Percentiles rank a stretch among this genome's conserved stretches.
phyloP scores from a whole-genome alignment of 2,797 vertebrate species.

The Typhlichthys eigenmanni region DNA sequence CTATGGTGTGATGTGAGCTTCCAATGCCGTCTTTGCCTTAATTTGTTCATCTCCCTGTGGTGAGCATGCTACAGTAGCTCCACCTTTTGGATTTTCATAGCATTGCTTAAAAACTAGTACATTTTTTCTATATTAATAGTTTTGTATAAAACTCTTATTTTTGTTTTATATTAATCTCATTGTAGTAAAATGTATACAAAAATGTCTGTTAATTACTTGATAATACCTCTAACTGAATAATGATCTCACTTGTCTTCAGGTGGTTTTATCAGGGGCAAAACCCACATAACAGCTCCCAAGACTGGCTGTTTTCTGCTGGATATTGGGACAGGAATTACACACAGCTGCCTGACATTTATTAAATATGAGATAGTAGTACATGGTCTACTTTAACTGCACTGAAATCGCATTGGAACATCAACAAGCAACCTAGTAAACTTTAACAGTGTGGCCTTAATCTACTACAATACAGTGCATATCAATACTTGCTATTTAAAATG shows the following conservation, averaged over 20 bases:
- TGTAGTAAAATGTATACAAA: too few relatives aligned
- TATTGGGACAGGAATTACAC: slow-evolving; percentile 96
- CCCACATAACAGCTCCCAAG: slow-evolving; percentile 86
- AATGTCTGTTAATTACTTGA: not conserved
- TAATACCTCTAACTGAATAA: slow-evolving; percentile 8
- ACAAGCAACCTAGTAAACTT: slow-evolving; percentile 35
- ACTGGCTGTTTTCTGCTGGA: slow-evolving; percentile 91
- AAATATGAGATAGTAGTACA: slow-evolving; percentile 20
- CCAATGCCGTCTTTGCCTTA: slow-evolving; percentile 7
- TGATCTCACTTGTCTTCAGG: slow-evolving; percentile 65
- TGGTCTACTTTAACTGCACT: not conserved
- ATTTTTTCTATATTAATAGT: too few relatives aligned
- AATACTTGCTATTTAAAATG: slow-evolving; percentile 21
- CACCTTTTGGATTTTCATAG: slow-evolving; percentile 23
- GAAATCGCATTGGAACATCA: slow-evolving; percentile 2
- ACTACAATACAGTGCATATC: slow-evolving; percentile 29
- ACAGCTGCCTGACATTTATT: slow-evolving; percentile 94
- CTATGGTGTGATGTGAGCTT: slow-evolving; percentile 34
- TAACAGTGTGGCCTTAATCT: slow-evolving; percentile 54
- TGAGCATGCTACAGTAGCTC: slow-evolving; percentile 22
- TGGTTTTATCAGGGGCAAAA: slow-evolving; percentile 96
- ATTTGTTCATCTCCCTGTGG: slow-evolving; percentile 10
- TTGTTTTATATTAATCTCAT: too few relatives aligned
- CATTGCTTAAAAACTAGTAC: slow-evolving; percentile 24
- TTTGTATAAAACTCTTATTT: too few relatives aligned